Base-by-base conservation (phyloP, 2,113 vertebrate genomes). In the Rhinopithecus roxellana region DNA sequence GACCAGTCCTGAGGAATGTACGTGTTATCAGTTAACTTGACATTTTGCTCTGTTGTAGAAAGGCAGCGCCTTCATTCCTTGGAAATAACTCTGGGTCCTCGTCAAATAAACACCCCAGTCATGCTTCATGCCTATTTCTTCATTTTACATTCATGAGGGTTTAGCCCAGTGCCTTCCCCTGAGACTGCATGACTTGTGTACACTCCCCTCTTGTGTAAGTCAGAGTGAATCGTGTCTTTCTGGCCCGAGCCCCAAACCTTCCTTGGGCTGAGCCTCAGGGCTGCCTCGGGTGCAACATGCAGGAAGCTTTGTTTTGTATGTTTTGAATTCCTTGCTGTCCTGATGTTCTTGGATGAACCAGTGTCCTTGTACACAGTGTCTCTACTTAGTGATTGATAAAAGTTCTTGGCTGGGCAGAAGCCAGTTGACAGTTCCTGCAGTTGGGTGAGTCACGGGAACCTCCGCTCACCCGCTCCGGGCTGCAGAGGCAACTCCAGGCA, bases 401-500 rank as follows among this genome's bases (percentile, higher is more conserved):
- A 80, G 89, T 22, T 80, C 57, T 81, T 38, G 80, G 97, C 14
- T 13, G 82, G 79, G 72, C 89, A 89, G 95, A 93, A 86, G 43
- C 40, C 40, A 0, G 45, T 3, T 72, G 90, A 92, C 92, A 0
- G 0, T 85, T 80, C 94, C 97, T 52, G 84, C 77, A 70, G 86
- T 23, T 4, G 67, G 78, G 90, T 96, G 96, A 89, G 75, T 55
- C 52, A 92, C 80, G 45, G 55, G 64, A 55, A 95, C 82, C 89
- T 43, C 48, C 13, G 74, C 88, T 95, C 92, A 17, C 93, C 83
- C 17, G 87, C 97, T 93, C 75, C 89, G 18, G 93, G 94, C 92
- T 57, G 95, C 75, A 92, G 90, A 96, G 70, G 90, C 83, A 90
- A 40, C 85, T 79, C 77, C 87, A 57, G 35, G 98, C 96, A 89